Evolutionary conservation across 1,140 invertebrate genomes (phyloP).

Genomic region (Drosophila tsacasi): DNA sequence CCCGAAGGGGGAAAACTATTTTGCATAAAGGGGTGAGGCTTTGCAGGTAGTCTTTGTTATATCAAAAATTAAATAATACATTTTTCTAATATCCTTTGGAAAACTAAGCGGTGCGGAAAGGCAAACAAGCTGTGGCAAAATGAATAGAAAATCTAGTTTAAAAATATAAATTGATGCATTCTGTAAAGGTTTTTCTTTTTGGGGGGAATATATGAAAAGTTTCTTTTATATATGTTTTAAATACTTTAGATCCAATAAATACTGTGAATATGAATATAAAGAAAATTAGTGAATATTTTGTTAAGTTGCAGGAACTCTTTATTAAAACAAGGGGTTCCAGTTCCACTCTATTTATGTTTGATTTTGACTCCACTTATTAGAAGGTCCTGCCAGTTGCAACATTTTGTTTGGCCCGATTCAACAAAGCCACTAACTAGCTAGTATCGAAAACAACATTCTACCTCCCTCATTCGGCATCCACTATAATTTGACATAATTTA

Average conservation of each 20-base stretch:
- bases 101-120: constrained; percentile 6
- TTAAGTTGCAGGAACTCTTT: too few relatives aligned
- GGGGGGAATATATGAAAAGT: too few relatives aligned
- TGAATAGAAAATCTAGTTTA: neutral
- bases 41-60: constrained; percentile 16
- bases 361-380: neutral
- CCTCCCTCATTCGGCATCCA: neutral
- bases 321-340: neutral
- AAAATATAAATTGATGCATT: neutral
- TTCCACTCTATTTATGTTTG: neutral
- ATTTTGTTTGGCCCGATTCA: constrained; percentile 5
- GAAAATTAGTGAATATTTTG: too few relatives aligned
- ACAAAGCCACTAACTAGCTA: constrained; percentile 48
- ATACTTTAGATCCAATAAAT: neutral
- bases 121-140: constrained; percentile 10
- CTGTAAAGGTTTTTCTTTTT: neutral
- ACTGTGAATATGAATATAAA: neutral
- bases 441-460: constrained; percentile 30
- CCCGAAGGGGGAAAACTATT: constrained; percentile 6
- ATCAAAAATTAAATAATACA: neutral
- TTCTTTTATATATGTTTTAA: neutral
- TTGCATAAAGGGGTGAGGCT: constrained; percentile 23
- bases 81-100: constrained; percentile 3
- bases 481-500: constrained; percentile 72
- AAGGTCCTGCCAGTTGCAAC: neutral